Conservation (phyloP, 2,888 invertebrate genomes). For the Rhamnusium bicolor region DNA sequence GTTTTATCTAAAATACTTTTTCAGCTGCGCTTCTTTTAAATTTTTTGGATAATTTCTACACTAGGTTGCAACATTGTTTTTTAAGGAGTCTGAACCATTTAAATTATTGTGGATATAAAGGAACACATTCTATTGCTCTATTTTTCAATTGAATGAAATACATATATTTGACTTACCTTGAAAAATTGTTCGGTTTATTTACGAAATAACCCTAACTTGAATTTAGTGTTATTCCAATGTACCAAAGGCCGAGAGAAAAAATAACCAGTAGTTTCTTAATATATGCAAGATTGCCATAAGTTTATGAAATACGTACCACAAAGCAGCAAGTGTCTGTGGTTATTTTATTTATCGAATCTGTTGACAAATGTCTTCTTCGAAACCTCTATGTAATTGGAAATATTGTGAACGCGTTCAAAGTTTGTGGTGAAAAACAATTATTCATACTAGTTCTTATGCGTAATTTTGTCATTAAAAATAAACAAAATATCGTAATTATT, state of each 20-base stretch:
- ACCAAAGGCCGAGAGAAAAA: neutral
- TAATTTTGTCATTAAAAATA: neutral
- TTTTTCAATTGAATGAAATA: no score
- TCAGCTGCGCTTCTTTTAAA: no score
- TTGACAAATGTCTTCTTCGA: slow-evolving; percentile 17
- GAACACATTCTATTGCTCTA: no score
- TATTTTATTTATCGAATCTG: neutral
- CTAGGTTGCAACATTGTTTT: no score
- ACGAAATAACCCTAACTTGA: no score
- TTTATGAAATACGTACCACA: neutral
- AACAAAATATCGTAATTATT: neutral
- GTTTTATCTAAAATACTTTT: no score
- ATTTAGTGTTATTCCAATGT: no score
- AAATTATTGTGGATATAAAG: no score
- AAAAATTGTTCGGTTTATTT: no score
- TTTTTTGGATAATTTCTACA: no score
- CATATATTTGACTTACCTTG: no score
- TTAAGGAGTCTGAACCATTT: no score
- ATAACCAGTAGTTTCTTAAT: neutral
- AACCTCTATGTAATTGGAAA: slow-evolving; percentile 2
- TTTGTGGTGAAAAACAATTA: neutral
- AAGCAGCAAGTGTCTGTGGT: slow-evolving; percentile 1
- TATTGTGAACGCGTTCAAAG: neutral
- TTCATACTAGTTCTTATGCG: neutral
- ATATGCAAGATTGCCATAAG: neutral